Conservation (phyloP, 2,797 vertebrate genomes). For the Periparus ater region DNA sequence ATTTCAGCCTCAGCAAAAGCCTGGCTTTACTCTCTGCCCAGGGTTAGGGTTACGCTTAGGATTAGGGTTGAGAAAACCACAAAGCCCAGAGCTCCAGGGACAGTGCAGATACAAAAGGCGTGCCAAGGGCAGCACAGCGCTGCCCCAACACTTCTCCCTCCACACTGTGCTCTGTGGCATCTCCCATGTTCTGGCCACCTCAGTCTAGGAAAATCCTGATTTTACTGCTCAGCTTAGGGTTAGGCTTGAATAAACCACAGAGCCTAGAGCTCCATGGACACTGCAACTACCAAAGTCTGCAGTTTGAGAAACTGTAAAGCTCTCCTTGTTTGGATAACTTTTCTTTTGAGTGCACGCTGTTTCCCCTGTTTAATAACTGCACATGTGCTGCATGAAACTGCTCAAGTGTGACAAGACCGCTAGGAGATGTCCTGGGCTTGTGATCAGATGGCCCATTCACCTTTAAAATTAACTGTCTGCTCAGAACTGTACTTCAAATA, state of each 20-base stretch:
- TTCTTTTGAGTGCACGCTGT: not conserved
- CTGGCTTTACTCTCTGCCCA: not conserved
- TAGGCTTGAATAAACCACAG: not conserved
- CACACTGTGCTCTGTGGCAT: fast-evolving
- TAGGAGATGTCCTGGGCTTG: not conserved
- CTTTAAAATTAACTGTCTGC: not conserved
- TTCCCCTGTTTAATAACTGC: not conserved
- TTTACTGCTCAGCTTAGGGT: not conserved
- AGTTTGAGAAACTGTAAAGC: not conserved
- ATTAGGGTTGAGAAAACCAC: not conserved
- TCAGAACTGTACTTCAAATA: not conserved
- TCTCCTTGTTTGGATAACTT: not conserved
- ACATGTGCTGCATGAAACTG: not conserved
- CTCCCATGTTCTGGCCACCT: not conserved
- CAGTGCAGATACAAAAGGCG: not conserved
- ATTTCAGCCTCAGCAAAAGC: not conserved
- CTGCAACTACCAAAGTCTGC: not conserved
- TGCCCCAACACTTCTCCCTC: not conserved
- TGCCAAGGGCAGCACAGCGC: not conserved
- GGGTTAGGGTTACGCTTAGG: not conserved
- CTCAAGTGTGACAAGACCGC: not conserved
- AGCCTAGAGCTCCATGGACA: fast-evolving
- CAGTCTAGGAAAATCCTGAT: not conserved
- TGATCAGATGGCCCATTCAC: not conserved
- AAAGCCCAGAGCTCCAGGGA: not conserved